These are phyloP conservation scores for Limonius californicus DNA, from an alignment of 1,140 invertebrate species.

Conservation along the genomic window DNA sequence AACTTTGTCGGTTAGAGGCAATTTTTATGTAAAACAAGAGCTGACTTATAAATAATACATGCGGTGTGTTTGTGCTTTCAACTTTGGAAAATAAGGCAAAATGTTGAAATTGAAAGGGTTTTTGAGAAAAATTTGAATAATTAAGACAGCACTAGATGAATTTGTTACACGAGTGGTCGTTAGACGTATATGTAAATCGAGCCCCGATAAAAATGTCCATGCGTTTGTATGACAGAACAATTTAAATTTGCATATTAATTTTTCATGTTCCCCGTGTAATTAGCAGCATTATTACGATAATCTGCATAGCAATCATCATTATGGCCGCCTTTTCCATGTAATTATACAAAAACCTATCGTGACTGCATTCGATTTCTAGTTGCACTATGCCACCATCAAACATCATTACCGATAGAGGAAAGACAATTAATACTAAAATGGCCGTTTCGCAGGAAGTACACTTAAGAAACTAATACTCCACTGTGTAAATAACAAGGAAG, in stretches of 20 bases:
- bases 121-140: background rate
- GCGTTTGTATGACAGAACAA: background rate
- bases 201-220: background rate
- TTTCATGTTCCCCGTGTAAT: slow-evolving; percentile 17
- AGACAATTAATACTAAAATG: background rate
- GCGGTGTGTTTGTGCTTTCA: no score
- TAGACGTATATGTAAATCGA: background rate
- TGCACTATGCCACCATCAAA: slow-evolving; percentile 14
- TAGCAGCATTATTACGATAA: slow-evolving; percentile 27
- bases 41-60: no score
- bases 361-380: slow-evolving; percentile 34
- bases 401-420: slow-evolving; percentile 19
- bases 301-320: slow-evolving; percentile 35
- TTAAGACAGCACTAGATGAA: background rate
- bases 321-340: slow-evolving; percentile 32
- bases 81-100: background rate
- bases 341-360: slow-evolving; percentile 38
- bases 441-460: background rate
- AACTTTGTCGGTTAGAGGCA: background rate
- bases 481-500: no score
- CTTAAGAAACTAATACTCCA: background rate
- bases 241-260: slow-evolving; percentile 11
- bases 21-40: background rate
- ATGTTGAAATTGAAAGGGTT: no score
- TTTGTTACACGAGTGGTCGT: no score